These are phyloP conservation scores for Ectobius pallidus DNA, from an alignment of 2,888 invertebrate species.

Conservation along the genomic window DNA sequence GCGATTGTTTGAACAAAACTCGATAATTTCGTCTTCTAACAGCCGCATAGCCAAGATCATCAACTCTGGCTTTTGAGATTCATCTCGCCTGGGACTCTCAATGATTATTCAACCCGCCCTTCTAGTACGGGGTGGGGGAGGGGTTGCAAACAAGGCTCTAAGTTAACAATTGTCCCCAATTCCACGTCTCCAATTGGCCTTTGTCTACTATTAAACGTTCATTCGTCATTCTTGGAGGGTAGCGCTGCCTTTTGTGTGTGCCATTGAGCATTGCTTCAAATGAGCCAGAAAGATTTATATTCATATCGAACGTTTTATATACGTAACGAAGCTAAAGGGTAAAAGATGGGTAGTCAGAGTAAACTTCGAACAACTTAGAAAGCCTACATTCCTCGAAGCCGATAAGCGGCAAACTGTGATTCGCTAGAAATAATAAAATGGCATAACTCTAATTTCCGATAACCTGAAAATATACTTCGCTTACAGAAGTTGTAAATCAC, in stretches of 20 bases:
- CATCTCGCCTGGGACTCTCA: conserved; percentile 27
- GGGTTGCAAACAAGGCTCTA: conserved; percentile 23
- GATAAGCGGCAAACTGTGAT: conserved; percentile 14
- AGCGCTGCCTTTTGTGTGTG: conserved; percentile 24
- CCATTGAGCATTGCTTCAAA: conserved; percentile 35
- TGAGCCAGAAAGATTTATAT: conserved; percentile 42
- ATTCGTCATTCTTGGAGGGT: conserved; percentile 52
- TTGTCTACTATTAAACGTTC: conserved; percentile 52
- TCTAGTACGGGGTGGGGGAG: background rate
- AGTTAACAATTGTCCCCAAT: conserved; percentile 39
- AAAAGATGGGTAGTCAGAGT: conserved; percentile 28
- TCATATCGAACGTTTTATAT: conserved; percentile 28
- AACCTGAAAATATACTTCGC: conserved; percentile 5
- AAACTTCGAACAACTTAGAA: conserved; percentile 18
- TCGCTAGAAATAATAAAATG: conserved; percentile 15
- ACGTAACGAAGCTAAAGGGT: conserved; percentile 2
- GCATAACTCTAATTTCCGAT: conserved; percentile 30
- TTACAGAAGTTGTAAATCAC: conserved; percentile 1
- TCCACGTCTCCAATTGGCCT: conserved; percentile 51
- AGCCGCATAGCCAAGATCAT: conserved; percentile 32
- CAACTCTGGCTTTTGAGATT: conserved; percentile 19
- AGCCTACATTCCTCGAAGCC: conserved; percentile 19
- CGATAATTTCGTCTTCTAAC: conserved; percentile 26
- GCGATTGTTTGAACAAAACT: conserved; percentile 23
- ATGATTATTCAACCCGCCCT: conserved; percentile 34